These are phyloP conservation scores for Cotesia glomerata DNA, from an alignment of 1,140 invertebrate species.

Conservation along the genomic window DNA sequence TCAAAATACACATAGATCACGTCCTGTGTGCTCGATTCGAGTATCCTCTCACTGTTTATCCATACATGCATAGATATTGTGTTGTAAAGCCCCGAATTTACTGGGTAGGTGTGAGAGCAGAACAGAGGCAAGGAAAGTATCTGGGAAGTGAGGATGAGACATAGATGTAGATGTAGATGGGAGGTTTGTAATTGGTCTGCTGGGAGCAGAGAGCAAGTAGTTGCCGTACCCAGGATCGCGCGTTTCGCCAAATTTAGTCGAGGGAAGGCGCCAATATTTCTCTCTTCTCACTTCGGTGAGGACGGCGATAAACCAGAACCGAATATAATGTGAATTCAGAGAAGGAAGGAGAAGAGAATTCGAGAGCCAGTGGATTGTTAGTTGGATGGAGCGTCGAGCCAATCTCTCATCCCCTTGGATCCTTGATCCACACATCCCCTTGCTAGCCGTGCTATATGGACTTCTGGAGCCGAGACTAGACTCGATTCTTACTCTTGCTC, in stretches of 20 bases:
- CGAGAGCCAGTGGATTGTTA: background rate
- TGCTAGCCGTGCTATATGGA: no score
- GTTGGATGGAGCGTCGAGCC: background rate
- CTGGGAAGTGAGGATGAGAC: background rate
- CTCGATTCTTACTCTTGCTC: background rate
- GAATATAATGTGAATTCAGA: background rate
- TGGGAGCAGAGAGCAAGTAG: conserved; percentile 25
- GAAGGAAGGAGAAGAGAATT: background rate
- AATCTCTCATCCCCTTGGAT: background rate
- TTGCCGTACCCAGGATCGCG: background rate
- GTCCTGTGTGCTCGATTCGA: background rate
- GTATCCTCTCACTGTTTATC: background rate
- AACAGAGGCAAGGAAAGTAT: background rate
- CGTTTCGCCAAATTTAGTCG: conserved; percentile 26
- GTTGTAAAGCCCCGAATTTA: no score
- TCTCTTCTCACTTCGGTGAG: background rate
- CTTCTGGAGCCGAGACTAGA: background rate
- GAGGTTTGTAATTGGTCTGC: conserved; percentile 39
- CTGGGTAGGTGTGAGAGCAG: no score
- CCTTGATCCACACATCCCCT: background rate
- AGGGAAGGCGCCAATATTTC: conserved; percentile 6
- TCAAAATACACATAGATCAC: no score
- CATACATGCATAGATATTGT: background rate
- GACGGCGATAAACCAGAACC: conserved; percentile 1
- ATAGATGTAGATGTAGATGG: background rate